Evolutionary conservation across 2,888 invertebrate genomes (phyloP), one percentile per base, ranked within the genome.

Genomic region (Drymonia ruficornis): DNA sequence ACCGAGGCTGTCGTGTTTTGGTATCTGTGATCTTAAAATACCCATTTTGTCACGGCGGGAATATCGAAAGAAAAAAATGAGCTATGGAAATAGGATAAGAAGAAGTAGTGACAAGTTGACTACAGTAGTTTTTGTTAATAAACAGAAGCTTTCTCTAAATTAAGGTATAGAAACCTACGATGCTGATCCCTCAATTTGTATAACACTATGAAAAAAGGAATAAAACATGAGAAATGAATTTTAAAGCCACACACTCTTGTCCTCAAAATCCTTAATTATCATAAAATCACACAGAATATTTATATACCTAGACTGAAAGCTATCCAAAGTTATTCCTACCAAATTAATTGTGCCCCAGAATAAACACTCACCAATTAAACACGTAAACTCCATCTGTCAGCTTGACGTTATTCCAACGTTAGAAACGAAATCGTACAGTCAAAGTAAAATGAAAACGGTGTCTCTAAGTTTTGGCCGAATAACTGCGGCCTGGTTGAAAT

Each of bases 341-440:
- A 59, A 55, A 40, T 61, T 52, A 57, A 56, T 72, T 57, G 59
- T 49, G 45, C 65, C 61, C 48, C 52, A 61, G 53, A 61, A 69
- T 69, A 65, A 71, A 71, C 58, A 73, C 55, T 71, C 45, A 2
- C 56, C 59, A 67, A 73, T 70, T 67, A 67, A 57, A 59, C 45
- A 56, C 49, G 50, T 55, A 70, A 69, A 60, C 59, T 59, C n/a
- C n/a, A 58, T 38, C 61, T 38, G 62, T 59, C 56, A 58, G 48
- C 28, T 46, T 65, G 69, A 62, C 58, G 59, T 63, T 68, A 61
- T 63, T 68, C 63, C 59, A 69, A 65, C 57, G 55, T 66, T 64
- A 50, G 54, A 55, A 72, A 53, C 49, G 56, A 43, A 55, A 43
- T 18, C 28, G 36, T 23, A 36, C 49, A 52, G 46, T 44, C 53